Conservation (phyloP, 2,888 invertebrate genomes). For the Hecatera dysodea region DNA sequence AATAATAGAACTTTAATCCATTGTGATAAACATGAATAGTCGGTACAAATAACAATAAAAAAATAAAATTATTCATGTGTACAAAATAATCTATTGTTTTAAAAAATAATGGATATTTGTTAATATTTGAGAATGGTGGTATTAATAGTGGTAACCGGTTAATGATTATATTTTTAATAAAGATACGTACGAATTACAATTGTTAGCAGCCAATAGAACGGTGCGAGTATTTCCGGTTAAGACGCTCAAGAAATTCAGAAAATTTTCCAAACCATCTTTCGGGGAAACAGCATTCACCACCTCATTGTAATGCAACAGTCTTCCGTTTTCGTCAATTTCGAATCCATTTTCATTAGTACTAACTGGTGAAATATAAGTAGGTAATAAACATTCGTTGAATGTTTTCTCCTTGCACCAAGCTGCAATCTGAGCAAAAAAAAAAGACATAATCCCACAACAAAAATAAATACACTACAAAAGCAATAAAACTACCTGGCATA, state of each 20-base stretch:
- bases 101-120: no score
- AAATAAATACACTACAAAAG: background rate
- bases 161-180: background rate
- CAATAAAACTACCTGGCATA: background rate
- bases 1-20: no score
- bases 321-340: no score
- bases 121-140: background rate
- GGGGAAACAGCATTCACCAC: background rate
- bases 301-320: background rate
- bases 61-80: no score
- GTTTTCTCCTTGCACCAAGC: background rate
- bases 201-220: background rate
- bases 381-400: background rate
- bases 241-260: background rate
- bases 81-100: no score
- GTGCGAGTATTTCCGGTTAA: no score
- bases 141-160: background rate
- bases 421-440: conserved; percentile 2
- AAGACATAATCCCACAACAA: background rate
- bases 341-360: background rate
- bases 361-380: no score
- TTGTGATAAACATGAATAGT: no score
- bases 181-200: background rate
- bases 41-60: no score
- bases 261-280: background rate